Percentiles rank a stretch among this genome's conserved stretches.
These are phyloP conservation scores for Dermolepida albohirtum DNA, from an alignment of 2,888 invertebrate genomes.

Conservation along the genomic window DNA sequence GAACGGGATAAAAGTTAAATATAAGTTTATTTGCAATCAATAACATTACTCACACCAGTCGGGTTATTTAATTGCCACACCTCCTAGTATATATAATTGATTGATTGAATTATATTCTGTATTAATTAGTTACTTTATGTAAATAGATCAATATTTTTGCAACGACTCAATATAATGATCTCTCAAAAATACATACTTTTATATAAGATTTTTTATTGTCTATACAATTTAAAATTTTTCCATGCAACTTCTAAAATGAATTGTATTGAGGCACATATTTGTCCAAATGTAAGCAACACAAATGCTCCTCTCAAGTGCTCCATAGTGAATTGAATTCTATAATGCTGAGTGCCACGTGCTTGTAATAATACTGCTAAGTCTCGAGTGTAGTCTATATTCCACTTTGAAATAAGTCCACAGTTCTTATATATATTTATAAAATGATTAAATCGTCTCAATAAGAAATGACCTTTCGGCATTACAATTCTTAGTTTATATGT, in stretches of 20 bases:
- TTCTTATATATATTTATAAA: conserved; percentile 66
- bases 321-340: not conserved
- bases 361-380: not conserved
- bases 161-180: no score
- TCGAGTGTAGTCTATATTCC: conserved; percentile 54
- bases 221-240: not conserved
- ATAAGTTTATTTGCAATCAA: no score
- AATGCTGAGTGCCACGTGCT: not conserved
- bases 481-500: conserved; percentile 70
- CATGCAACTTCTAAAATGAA: conserved; percentile 17
- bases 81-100: no score
- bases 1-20: no score
- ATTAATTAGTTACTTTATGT: no score
- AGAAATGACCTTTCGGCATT: conserved; percentile 68
- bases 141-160: no score
- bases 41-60: no score
- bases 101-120: no score
- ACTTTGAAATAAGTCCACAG: conserved; percentile 66
- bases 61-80: no score
- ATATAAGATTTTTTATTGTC: no score
- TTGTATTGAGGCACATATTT: not conserved
- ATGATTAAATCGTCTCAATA: conserved; percentile 66
- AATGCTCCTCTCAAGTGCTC: conserved; percentile 20
- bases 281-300: conserved; percentile 8
- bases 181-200: no score